A percentile compares a stretch with the other conserved stretches of the same genome.
Conservation (phyloP, 1,140 invertebrate genomes). For the Himalopsyche phryganea region DNA sequence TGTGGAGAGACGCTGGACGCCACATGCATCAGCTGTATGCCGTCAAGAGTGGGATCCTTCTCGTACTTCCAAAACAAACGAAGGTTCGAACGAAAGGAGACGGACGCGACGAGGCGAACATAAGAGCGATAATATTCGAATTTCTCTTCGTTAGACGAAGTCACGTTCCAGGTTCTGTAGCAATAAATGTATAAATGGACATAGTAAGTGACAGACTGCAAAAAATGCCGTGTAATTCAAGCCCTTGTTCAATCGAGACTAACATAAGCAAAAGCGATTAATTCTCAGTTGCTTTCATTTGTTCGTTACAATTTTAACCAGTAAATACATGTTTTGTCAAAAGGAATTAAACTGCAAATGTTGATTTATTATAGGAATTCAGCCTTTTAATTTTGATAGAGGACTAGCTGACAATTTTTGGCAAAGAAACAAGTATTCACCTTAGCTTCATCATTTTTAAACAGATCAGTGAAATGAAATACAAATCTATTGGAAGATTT, state of each 20-base stretch:
- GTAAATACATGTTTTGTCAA: too few relatives aligned
- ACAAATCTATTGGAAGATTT: too few relatives aligned
- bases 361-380: too few relatives aligned
- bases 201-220: background rate
- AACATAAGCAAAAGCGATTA: too few relatives aligned
- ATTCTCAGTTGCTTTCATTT: too few relatives aligned
- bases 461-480: too few relatives aligned
- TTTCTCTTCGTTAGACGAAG: conserved; percentile 38
- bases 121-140: conserved; percentile 54
- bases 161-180: conserved; percentile 42
- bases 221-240: background rate
- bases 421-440: too few relatives aligned
- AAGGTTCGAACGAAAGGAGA: conserved; percentile 51
- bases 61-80: conserved; percentile 54
- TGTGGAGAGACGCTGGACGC: conserved; percentile 42
- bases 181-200: background rate
- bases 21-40: conserved; percentile 49
- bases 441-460: too few relatives aligned
- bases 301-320: too few relatives aligned
- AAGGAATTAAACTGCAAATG: too few relatives aligned
- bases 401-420: too few relatives aligned
- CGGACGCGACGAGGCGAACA: conserved; percentile 49
- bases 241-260: background rate
- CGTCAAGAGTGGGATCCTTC: conserved; percentile 44
- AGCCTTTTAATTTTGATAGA: too few relatives aligned